Conservation (phyloP, 2,888 invertebrate genomes). For the Hirudinaria manillensis region DNA sequence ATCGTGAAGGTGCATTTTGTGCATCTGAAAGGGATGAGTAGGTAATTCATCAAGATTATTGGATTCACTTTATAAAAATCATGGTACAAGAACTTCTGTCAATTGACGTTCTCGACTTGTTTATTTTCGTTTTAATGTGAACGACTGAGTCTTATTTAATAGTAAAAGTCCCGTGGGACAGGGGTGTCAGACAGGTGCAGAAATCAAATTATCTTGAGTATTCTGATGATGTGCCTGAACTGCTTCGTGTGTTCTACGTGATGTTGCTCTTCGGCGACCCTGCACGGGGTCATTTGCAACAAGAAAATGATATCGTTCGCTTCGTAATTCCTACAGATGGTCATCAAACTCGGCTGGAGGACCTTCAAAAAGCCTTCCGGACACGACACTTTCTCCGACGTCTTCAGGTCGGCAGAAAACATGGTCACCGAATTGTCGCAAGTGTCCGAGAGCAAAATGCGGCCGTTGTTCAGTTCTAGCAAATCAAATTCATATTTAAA, state of each 20-base stretch:
- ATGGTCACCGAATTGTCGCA: not conserved
- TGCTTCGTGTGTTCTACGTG: not conserved
- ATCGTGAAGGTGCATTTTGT: too few species aligned
- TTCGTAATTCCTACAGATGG: not conserved
- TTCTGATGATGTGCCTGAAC: not conserved
- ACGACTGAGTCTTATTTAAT: too few species aligned
- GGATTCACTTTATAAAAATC: too few species aligned
- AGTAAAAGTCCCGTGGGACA: too few species aligned
- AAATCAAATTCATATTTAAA: conserved; percentile 9
- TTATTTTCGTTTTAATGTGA: too few species aligned
- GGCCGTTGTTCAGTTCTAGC: not conserved
- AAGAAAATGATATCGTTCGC: not conserved
- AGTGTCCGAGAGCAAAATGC: not conserved
- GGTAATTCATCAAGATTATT: too few species aligned
- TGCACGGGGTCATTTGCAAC: conserved; percentile 2
- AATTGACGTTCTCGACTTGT: too few species aligned
- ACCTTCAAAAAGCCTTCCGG: not conserved
- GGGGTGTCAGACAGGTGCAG: too few species aligned
- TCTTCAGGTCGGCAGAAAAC: not conserved
- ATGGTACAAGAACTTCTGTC: too few species aligned
- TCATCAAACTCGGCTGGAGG: conserved; percentile 2
- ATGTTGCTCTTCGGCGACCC: not conserved
- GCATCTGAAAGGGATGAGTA: too few species aligned
- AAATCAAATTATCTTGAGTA: conserved; percentile 1
- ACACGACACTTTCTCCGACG: not conserved